Base-by-base conservation (phyloP, 2,888 invertebrate species). In the Melanostoma scalare region DNA sequence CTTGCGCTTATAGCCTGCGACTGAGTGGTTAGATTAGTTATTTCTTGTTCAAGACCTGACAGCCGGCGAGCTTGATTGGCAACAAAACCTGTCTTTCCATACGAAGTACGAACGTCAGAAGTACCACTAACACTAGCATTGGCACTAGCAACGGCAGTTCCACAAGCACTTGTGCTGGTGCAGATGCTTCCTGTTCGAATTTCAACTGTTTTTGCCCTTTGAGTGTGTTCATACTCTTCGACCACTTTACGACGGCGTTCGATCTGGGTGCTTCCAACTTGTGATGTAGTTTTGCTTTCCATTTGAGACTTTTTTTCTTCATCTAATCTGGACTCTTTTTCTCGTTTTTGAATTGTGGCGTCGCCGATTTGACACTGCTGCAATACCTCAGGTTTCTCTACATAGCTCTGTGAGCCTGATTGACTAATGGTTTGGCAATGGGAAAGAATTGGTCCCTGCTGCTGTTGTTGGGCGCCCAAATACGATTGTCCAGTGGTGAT, bases 181-280 rank as follows among this genome's bases (percentile, higher is more conserved):
- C 71, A 78, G 71, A 69, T 75, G 31, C 84, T 60, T 2, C 88
- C 90, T 0, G 90, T 89, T n/a, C 90, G 92, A 61, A 94, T 94
- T 90, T 95, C 94, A 80, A 94, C 92, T 10, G 93, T 92, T 89
- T 93, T 93, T 60, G 94, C 94, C 60, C 94, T 93, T 88, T 94
- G 94, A 1, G 92, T 93, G 77, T 93, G 93, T 89, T 95, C 95
- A 86, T 92, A 95, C 89, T 95, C 94, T 91, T 95, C 95, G 85
- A 93, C 94, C 0, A 94, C 93, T 87, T 93, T 93, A 88, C 92
- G 93, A 6, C 93, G 93, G 2, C 94, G 92, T 87, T 94, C 94
- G 56, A 95, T 92, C 86, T 94, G 93, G n/a, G 93, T 93, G 30
- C 92, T 92, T 87, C 93, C 93, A 31, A 92, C 88, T 79, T 93